Evolutionary conservation across 2,113 vertebrate genomes (phyloP).

Genomic region (Thomomys bottae): DNA sequence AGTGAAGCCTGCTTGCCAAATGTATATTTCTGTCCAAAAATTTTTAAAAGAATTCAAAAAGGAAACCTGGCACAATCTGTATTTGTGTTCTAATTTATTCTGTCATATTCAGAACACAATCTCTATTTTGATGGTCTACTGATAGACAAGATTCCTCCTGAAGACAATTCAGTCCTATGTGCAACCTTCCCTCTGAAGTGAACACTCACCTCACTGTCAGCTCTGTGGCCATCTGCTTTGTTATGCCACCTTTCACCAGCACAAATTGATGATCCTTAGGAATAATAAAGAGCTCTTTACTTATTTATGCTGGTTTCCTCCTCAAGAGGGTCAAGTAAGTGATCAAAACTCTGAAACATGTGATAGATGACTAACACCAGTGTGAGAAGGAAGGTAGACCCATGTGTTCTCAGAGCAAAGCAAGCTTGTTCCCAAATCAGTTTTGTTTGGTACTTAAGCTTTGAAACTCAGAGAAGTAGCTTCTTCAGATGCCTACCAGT

Average conservation of each 20-base stretch:
- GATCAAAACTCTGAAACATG: constrained; percentile 37
- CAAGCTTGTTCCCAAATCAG: neutral
- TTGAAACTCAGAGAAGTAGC: constrained; percentile 8
- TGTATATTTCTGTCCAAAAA: constrained; percentile 31
- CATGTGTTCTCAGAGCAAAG: constrained; percentile 41
- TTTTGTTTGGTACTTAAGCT: constrained; percentile 20
- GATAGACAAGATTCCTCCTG: neutral
- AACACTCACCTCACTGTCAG: neutral
- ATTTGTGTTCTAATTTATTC: constrained; percentile 33
- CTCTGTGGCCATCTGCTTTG: neutral
- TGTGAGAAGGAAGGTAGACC: neutral
- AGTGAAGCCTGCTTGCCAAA: constrained; percentile 20
- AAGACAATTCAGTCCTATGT: neutral
- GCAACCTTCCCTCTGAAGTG: neutral
- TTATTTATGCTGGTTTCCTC: neutral
- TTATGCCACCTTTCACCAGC: neutral
- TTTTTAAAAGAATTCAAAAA: constrained; percentile 25
- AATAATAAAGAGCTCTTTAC: neutral
- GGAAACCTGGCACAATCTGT: constrained; percentile 1
- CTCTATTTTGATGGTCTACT: constrained; percentile 7
- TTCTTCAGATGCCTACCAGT: neutral
- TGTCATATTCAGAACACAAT: neutral
- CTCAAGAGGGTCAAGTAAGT: constrained; percentile 14
- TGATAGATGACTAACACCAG: neutral
- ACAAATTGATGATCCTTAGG: neutral